phyloP scores from a whole-genome alignment of 1,140 invertebrate genomes.

The Drosophila grimshawi region DNA sequence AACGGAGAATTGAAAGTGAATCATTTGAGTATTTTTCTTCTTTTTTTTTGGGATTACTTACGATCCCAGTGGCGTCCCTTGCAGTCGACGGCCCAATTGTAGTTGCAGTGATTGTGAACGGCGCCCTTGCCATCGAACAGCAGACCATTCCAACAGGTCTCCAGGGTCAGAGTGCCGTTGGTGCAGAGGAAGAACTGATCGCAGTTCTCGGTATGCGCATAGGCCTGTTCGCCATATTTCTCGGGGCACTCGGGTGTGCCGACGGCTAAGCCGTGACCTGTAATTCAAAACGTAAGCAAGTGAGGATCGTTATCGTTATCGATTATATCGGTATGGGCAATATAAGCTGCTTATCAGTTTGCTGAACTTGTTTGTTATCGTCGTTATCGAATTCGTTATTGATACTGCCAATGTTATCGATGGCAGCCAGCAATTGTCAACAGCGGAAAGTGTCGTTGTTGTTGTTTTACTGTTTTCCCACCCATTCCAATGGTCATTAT shows the following conservation, averaged over 20 bases:
- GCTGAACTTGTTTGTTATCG: background rate
- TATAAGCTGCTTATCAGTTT: background rate
- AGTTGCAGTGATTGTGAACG: slow-evolving; percentile 96
- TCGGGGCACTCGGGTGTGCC: slow-evolving; percentile 88
- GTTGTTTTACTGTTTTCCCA: slow-evolving; percentile 19
- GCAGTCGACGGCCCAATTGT: slow-evolving; percentile 96
- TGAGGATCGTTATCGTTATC: slow-evolving; percentile 8
- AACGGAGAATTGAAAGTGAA: background rate
- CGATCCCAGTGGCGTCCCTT: slow-evolving; percentile 92
- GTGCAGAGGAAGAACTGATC: slow-evolving; percentile 95
- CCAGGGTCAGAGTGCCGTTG: slow-evolving; percentile 94
- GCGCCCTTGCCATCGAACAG: slow-evolving; percentile 95
- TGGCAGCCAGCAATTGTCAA: background rate
- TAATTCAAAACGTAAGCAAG: background rate
- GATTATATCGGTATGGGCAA: slow-evolving; percentile 14
- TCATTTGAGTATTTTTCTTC: background rate
- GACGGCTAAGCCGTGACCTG: slow-evolving; percentile 72
- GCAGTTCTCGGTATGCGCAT: slow-evolving; percentile 93
- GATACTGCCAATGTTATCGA: background rate
- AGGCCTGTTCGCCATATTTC: slow-evolving; percentile 89
- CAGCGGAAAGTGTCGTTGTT: slow-evolving; percentile 18
- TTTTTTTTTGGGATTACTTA: slow-evolving; percentile 85
- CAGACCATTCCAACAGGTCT: slow-evolving; percentile 96
- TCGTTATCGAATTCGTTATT: slow-evolving; percentile 11
- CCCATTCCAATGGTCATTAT: slow-evolving; percentile 39